These are phyloP conservation scores for Philaethria dido DNA, from an alignment of 2,888 invertebrate genomes.

Conservation along the genomic window DNA sequence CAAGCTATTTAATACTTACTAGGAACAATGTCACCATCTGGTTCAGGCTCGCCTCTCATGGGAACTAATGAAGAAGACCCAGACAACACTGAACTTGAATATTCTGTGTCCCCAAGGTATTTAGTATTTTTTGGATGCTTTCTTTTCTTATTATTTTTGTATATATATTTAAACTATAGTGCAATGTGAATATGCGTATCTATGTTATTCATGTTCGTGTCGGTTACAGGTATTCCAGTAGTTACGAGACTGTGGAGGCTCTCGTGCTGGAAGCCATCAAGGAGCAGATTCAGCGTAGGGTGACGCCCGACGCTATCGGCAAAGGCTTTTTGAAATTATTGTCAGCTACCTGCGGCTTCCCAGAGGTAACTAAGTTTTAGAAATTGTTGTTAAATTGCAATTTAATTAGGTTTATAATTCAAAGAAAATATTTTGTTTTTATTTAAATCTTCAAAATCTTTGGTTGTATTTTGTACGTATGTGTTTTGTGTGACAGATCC, in stretches of 20 bases:
- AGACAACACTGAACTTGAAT: constrained; percentile 85
- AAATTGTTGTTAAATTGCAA: no score
- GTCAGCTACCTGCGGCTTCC: constrained; percentile 92
- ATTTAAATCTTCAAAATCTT: no score
- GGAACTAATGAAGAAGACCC: constrained; percentile 81
- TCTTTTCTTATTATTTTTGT: not conserved
- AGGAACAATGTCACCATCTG: constrained; percentile 82
- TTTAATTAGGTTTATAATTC: no score
- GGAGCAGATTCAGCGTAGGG: constrained; percentile 93
- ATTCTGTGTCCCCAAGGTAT: constrained; percentile 76
- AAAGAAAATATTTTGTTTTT: no score
- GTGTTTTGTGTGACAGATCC: no score
- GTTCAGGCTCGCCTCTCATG: constrained; percentile 78
- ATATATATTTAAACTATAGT: not conserved
- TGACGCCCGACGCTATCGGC: constrained; percentile 93
- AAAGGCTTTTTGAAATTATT: constrained; percentile 94
- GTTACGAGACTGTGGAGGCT: constrained; percentile 88
- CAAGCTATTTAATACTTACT: not conserved
- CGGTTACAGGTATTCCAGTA: constrained; percentile 68
- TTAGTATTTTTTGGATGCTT: not conserved
- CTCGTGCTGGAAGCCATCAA: constrained; percentile 93
- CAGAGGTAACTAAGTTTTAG: constrained; percentile 82
- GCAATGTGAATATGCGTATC: not conserved
- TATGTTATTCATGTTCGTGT: no score
- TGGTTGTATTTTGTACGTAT: no score